A percentile compares a stretch with the other conserved stretches of the same genome.
phyloP scores from a whole-genome alignment of 2,888 invertebrate species.

The Alviniconcha strummeri region DNA sequence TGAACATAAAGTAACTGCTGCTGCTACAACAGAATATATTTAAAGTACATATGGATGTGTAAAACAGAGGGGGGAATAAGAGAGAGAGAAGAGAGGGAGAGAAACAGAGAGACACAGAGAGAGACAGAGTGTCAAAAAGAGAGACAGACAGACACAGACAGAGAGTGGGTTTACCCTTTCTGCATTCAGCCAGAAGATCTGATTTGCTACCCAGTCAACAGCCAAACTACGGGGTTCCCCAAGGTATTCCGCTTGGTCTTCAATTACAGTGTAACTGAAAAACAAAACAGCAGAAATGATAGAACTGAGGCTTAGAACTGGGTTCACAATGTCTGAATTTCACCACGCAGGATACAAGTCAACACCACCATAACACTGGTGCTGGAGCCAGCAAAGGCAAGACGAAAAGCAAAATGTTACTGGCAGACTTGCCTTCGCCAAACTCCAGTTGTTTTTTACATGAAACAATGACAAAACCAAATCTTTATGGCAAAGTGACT shows the following conservation, averaged over 20 bases:
- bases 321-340: too few species aligned
- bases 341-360: too few species aligned
- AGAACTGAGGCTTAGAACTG: too few species aligned
- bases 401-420: too few species aligned
- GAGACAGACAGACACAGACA: neutral
- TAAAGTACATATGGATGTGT: neutral
- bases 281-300: neutral
- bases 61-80: neutral
- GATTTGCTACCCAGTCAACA: slow-evolving; percentile 20
- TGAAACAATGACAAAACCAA: too few species aligned
- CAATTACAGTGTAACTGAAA: neutral
- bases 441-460: too few species aligned
- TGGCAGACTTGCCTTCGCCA: too few species aligned
- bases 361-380: too few species aligned
- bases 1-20: too few species aligned
- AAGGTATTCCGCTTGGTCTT: slow-evolving; percentile 3
- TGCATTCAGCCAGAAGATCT: slow-evolving; percentile 20
- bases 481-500: too few species aligned
- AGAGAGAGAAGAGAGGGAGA: neutral
- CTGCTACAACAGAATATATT: too few species aligned
- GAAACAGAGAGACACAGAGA: neutral
- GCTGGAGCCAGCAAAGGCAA: too few species aligned
- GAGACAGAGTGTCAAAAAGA: neutral
- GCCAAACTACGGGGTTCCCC: neutral
- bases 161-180: neutral